These are phyloP conservation scores for Asobara japonica DNA, from an alignment of 1,140 invertebrate species.

Conservation along the genomic window DNA sequence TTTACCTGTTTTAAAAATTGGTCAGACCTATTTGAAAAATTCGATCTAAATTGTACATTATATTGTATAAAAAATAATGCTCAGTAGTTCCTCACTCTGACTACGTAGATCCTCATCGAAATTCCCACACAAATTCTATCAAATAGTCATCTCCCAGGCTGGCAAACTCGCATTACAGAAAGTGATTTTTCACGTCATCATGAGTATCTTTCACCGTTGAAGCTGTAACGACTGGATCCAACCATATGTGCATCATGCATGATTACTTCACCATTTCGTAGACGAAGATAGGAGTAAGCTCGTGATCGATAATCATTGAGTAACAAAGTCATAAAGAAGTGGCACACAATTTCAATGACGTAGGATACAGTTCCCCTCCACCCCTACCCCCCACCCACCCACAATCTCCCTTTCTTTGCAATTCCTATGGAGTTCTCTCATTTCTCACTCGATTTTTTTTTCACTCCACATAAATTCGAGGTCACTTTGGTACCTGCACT, in stretches of 20 bases:
- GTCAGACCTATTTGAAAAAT: too few relatives aligned
- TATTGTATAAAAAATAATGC: too few relatives aligned
- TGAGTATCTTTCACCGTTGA: not conserved
- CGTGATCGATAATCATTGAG: constrained; percentile 25
- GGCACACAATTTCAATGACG: not conserved
- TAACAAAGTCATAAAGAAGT: constrained; percentile 8
- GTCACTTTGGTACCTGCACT: not conserved
- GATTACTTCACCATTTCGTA: constrained; percentile 4
- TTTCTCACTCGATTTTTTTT: not conserved
- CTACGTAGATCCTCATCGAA: too few relatives aligned
- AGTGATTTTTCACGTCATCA: not conserved
- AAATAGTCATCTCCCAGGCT: not conserved
- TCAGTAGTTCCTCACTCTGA: too few relatives aligned
- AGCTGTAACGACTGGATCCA: too few relatives aligned
- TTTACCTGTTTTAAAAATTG: too few relatives aligned
- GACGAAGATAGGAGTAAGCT: not conserved
- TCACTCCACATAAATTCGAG: not conserved
- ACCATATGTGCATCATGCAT: not conserved
- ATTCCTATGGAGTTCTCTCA: not conserved
- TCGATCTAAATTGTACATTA: too few relatives aligned
- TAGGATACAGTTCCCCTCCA: not conserved
- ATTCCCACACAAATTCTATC: too few relatives aligned
- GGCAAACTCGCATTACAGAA: not conserved
- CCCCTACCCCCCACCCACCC: too few relatives aligned
- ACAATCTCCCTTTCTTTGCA: not conserved